These are phyloP conservation scores for Carollia perspicillata DNA, from an alignment of 2,113 vertebrate genomes.

Conservation along the genomic window DNA sequence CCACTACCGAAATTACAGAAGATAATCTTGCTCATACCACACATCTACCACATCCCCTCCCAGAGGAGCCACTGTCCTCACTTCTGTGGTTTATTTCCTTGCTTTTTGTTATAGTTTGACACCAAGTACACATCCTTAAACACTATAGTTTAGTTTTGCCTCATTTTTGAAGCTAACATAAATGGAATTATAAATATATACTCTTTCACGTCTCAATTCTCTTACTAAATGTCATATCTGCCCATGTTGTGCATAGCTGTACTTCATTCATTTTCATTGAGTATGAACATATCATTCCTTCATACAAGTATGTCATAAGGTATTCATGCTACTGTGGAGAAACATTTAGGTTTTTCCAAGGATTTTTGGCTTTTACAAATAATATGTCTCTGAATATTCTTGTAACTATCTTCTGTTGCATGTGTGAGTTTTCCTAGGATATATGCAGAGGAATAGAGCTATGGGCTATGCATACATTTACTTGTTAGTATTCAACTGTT, in stretches of 20 bases:
- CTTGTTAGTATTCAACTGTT: neutral
- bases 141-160: neutral
- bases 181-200: neutral
- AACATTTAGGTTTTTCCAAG: neutral
- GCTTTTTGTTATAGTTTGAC: neutral
- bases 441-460: neutral
- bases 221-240: neutral
- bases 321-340: neutral
- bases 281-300: neutral
- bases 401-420: neutral
- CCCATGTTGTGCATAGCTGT: neutral
- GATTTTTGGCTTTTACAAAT: neutral
- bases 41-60: neutral
- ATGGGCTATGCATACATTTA: neutral
- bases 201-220: neutral
- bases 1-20: neutral
- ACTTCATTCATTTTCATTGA: neutral
- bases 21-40: neutral
- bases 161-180: neutral
- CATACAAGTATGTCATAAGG: neutral
- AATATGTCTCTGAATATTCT: neutral
- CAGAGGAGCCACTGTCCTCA: neutral
- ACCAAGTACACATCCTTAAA: neutral
- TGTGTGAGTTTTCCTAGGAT: neutral
- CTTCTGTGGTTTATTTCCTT: neutral